Conservation (phyloP, 2,888 invertebrate genomes). For the Zonitis immaculata region DNA sequence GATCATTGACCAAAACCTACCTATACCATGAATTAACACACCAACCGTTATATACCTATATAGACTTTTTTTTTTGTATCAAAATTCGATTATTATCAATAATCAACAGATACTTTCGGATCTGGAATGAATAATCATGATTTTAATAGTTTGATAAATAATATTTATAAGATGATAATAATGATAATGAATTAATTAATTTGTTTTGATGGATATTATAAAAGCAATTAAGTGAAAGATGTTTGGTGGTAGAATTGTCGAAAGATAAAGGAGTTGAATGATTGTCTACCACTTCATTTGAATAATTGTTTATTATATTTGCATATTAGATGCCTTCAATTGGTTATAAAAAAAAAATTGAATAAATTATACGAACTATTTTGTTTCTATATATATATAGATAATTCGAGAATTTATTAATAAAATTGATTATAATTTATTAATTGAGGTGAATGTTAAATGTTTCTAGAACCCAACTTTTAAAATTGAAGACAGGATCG, state of each 20-base stretch:
- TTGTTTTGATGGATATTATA: conserved; percentile 15
- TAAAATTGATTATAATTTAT: no score
- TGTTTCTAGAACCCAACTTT: no score
- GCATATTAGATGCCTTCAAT: conserved; percentile 19
- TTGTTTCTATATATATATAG: no score
- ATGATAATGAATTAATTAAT: conserved; percentile 24
- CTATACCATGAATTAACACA: conserved; percentile 11
- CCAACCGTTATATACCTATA: conserved; percentile 8
- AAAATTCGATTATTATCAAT: background rate
- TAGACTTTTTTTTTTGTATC: background rate
- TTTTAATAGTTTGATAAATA: conserved; percentile 24
- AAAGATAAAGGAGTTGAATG: conserved; percentile 31
- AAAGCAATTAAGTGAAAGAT: conserved; percentile 29
- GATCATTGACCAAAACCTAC: conserved; percentile 14
- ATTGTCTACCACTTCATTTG: conserved; percentile 31
- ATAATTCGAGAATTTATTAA: no score
- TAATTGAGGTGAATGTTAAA: conserved; percentile 10
- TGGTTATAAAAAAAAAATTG: background rate
- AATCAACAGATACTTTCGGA: background rate
- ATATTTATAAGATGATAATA: no score
- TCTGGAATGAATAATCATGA: conserved; percentile 12
- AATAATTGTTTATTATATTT: conserved; percentile 30
- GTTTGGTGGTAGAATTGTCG: conserved; percentile 29
- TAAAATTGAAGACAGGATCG: no score
- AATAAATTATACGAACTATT: background rate